These are phyloP conservation scores for Eunapius fragilis DNA, from an alignment of 37 sponge, comb jelly and placozoan genomes.

Conservation along the genomic window DNA sequence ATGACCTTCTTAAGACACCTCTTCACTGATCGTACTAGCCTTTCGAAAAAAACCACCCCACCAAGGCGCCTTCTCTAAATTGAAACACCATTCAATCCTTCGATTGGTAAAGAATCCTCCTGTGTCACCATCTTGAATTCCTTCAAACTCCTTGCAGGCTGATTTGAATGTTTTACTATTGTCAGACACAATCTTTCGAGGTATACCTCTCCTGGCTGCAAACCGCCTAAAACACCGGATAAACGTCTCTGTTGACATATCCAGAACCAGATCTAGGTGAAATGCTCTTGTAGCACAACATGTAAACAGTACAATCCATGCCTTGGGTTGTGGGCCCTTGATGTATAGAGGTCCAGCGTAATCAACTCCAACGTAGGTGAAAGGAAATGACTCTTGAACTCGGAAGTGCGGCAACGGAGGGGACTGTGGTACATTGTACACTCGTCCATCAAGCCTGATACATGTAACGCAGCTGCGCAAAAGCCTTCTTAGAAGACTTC, in stretches of 20 bases:
- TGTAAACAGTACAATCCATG: slow-evolving; percentile 7
- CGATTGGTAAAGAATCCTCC: slow-evolving; percentile 19
- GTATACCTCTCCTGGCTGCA: slow-evolving; percentile 57
- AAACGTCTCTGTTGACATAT: slow-evolving; percentile 32
- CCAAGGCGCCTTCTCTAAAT: slow-evolving; percentile 54
- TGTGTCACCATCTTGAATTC: slow-evolving; percentile 7
- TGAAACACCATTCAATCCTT: too few species aligned
- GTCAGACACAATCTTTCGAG: slow-evolving; percentile 30
- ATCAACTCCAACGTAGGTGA: slow-evolving; percentile 13
- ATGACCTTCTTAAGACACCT: slow-evolving; percentile 41
- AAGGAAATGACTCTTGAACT: slow-evolving; percentile 29
- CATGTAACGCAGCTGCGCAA: neutral
- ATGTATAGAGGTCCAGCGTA: neutral
- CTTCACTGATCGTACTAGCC: slow-evolving; percentile 39
- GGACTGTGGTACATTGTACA: too few species aligned
- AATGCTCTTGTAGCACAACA: slow-evolving; percentile 39
- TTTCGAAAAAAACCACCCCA: slow-evolving; percentile 66
- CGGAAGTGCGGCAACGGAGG: slow-evolving; percentile 21
- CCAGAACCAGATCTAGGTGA: slow-evolving; percentile 27
- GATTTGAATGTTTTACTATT: slow-evolving; percentile 47
- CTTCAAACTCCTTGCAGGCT: slow-evolving; percentile 24
- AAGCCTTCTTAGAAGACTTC: slow-evolving; percentile 16
- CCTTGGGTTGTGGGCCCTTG: neutral
- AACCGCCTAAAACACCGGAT: slow-evolving; percentile 42
- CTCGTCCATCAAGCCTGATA: neutral